A percentile compares a stretch with the other conserved stretches of the same genome.
These are phyloP conservation scores for Hirtodrosophila confusa DNA, from an alignment of 2,888 invertebrate genomes.

Conservation along the genomic window DNA sequence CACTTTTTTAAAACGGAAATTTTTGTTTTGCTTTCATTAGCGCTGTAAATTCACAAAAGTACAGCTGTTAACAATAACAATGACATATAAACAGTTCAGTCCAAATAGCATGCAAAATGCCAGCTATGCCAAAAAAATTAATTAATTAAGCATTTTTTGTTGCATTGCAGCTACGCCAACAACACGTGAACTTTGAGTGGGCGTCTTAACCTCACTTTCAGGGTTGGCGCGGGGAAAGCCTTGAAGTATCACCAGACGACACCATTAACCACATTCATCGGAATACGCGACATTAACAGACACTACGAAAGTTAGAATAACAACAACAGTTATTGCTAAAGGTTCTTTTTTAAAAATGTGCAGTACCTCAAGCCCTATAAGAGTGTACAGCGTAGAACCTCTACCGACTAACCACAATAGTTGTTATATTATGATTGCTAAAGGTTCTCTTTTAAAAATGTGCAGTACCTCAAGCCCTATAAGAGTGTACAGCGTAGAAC, in stretches of 20 bases:
- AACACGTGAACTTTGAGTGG: constrained; percentile 50
- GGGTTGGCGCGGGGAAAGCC: constrained; percentile 5
- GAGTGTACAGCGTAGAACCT: too few relatives aligned
- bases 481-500: too few relatives aligned
- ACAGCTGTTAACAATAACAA: constrained; percentile 76
- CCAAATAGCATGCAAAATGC: constrained; percentile 32
- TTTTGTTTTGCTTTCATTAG: constrained; percentile 50
- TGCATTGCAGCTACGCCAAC: neutral
- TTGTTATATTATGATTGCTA: too few relatives aligned
- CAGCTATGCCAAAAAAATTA: constrained; percentile 39
- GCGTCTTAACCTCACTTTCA: constrained; percentile 33
- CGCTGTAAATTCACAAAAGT: constrained; percentile 67
- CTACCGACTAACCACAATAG: too few relatives aligned
- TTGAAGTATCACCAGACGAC: constrained; percentile 1
- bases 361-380: too few relatives aligned
- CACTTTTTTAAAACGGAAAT: constrained; percentile 5
- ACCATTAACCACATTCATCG: too few relatives aligned
- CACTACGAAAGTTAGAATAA: too few relatives aligned
- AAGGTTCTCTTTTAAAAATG: too few relatives aligned
- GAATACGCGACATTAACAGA: too few relatives aligned
- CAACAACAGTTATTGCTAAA: too few relatives aligned
- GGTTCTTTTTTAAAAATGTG: too few relatives aligned
- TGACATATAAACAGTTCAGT: constrained; percentile 59
- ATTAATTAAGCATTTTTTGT: constrained; percentile 73
- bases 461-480: too few relatives aligned